These are phyloP conservation scores for Setophaga petechia DNA, from an alignment of 2,113 vertebrate genomes.

Conservation along the genomic window DNA sequence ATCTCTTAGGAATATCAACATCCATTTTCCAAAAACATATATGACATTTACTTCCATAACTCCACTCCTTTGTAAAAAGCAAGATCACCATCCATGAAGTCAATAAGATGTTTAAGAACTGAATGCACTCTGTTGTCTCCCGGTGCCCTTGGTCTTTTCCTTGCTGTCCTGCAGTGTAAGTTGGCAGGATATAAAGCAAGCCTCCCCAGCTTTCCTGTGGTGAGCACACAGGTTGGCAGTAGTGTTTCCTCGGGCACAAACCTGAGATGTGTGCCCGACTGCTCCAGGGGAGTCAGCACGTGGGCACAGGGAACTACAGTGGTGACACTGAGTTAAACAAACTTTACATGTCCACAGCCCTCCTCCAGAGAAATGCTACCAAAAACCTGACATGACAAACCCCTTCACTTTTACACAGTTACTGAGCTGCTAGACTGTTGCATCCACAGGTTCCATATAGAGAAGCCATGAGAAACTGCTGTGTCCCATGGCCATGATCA, in stretches of 20 bases:
- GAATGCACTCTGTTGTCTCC: neutral
- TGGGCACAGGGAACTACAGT: neutral
- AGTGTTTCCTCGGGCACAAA: neutral
- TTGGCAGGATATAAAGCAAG: neutral
- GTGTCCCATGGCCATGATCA: neutral
- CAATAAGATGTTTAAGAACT: neutral
- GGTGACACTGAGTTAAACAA: accelerated
- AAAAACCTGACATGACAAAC: neutral
- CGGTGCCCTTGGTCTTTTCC: neutral
- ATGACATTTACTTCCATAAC: neutral
- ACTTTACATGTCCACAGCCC: neutral
- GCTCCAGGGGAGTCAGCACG: accelerated
- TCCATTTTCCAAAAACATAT: neutral
- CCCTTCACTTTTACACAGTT: neutral
- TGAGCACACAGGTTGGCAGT: accelerated
- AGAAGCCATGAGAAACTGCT: neutral
- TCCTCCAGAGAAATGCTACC: neutral
- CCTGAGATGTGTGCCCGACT: neutral
- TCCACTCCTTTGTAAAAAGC: neutral
- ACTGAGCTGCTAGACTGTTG: neutral
- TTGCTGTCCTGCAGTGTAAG: neutral
- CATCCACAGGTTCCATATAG: accelerated
- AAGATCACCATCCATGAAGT: neutral
- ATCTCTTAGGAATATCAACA: neutral
- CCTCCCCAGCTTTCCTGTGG: neutral